Conservation (phyloP, 1,140 invertebrate species). For the Psilanteris sp. region DNA sequence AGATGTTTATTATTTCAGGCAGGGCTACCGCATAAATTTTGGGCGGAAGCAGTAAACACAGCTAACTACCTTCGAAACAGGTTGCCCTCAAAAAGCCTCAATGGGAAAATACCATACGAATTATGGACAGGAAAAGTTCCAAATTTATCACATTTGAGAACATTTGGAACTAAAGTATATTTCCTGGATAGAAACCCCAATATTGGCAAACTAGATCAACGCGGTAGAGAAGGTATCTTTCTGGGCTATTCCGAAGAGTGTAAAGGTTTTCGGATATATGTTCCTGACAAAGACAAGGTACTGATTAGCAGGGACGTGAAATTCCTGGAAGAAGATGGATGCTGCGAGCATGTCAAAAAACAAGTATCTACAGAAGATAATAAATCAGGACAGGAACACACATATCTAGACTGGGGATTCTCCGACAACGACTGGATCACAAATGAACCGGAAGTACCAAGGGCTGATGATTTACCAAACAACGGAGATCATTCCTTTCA, state of each 20-base stretch:
- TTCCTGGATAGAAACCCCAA: conserved; percentile 1
- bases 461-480: too few relatives aligned
- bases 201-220: conserved; percentile 11
- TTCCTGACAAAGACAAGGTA: conserved; percentile 1
- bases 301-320: not conserved
- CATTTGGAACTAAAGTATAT: conserved; percentile 4
- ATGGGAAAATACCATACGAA: conserved; percentile 1
- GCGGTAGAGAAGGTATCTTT: conserved; percentile 7
- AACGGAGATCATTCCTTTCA: too few relatives aligned
- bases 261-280: conserved; percentile 11
- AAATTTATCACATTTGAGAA: conserved; percentile 2
- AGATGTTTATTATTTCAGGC: conserved; percentile 38
- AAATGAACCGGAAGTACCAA: too few relatives aligned
- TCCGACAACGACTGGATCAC: too few relatives aligned
- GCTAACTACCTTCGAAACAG: conserved; percentile 1
- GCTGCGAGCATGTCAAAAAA: too few relatives aligned
- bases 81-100: not conserved
- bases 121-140: conserved; percentile 2
- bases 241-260: conserved; percentile 5
- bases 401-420: too few relatives aligned
- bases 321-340: conserved; percentile 14
- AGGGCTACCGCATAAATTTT: conserved; percentile 6
- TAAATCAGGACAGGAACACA: too few relatives aligned
- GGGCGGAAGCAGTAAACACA: conserved; percentile 1
- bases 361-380: too few relatives aligned